Evolutionary conservation across 2,113 vertebrate genomes (phyloP).

Genomic region (Hiodon tergisus): DNA sequence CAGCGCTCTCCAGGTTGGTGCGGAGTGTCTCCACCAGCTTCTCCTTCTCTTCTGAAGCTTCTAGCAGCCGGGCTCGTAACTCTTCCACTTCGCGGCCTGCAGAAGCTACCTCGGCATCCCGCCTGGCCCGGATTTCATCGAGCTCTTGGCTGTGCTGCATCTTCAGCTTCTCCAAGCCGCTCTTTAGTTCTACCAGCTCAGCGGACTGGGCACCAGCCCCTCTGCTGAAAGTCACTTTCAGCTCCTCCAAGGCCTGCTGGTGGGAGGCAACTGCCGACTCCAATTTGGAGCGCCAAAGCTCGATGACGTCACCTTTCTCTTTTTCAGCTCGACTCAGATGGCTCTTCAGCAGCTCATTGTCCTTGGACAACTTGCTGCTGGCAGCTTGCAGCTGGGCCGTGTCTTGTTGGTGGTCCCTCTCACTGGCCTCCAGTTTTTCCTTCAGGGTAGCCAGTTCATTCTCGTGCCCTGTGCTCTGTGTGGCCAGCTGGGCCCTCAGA

Average conservation of each 20-base stretch:
- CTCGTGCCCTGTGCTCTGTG: slow-evolving; percentile 61
- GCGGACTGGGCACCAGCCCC: slow-evolving; percentile 65
- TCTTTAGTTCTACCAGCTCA: slow-evolving; percentile 74
- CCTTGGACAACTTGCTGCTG: slow-evolving; percentile 68
- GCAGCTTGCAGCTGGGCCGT: slow-evolving; percentile 63
- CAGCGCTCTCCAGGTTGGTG: slow-evolving; percentile 72
- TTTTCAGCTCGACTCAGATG: slow-evolving; percentile 76
- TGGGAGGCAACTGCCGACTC: slow-evolving; percentile 75
- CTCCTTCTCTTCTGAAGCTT: slow-evolving; percentile 75
- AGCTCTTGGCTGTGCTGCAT: slow-evolving; percentile 66
- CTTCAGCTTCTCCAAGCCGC: slow-evolving; percentile 72
- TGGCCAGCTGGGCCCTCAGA: slow-evolving; percentile 74
- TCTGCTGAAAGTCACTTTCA: slow-evolving; percentile 78
- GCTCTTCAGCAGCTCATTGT: slow-evolving; percentile 76
- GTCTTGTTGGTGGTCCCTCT: slow-evolving; percentile 67
- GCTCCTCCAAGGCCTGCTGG: slow-evolving; percentile 82
- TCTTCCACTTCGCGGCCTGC: slow-evolving; percentile 61
- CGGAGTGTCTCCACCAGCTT: slow-evolving; percentile 69
- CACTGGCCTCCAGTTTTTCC: slow-evolving; percentile 65
- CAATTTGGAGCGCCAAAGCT: slow-evolving; percentile 80
- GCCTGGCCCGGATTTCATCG: slow-evolving; percentile 59
- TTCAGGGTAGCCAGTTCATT: slow-evolving; percentile 61
- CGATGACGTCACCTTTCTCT: slow-evolving; percentile 70
- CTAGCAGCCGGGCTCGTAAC: slow-evolving; percentile 60
- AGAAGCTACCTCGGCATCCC: slow-evolving; percentile 55